phyloP scores from a whole-genome alignment of 2,888 invertebrate genomes.

The Eumacrocentrus americanus region DNA sequence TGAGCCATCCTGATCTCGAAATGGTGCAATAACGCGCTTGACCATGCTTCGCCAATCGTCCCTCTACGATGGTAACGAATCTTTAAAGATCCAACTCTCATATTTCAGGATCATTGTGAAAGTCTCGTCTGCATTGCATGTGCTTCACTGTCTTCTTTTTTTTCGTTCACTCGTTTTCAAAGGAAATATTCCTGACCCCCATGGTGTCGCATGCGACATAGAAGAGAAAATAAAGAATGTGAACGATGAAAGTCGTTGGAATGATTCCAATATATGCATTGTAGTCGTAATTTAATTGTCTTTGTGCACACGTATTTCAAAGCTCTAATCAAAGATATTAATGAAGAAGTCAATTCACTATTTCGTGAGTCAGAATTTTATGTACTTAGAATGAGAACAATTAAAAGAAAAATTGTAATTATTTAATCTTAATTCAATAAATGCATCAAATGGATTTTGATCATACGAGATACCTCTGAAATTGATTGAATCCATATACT shows the following conservation, averaged over 20 bases:
- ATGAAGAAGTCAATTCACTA: too few species aligned
- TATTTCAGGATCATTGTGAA: conserved; percentile 17
- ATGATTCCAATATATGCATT: conserved; percentile 38
- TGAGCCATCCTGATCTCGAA: not conserved
- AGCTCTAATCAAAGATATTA: too few species aligned
- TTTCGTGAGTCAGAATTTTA: too few species aligned
- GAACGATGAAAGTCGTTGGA: conserved; percentile 50
- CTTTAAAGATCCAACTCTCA: not conserved
- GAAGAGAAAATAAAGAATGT: conserved; percentile 42
- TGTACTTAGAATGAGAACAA: too few species aligned
- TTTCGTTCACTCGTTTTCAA: conserved; percentile 7
- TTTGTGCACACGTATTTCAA: conserved; percentile 20
- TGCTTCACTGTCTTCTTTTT: not conserved
- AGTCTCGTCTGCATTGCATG: conserved; percentile 1
- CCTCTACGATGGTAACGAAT: too few species aligned
- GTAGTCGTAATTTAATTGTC: conserved; percentile 30
- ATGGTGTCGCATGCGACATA: conserved; percentile 20
- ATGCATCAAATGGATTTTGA: not conserved
- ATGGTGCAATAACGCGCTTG: not conserved
- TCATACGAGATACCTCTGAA: too few species aligned
- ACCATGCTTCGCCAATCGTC: too few species aligned
- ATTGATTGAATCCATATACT: too few species aligned
- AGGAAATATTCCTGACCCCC: conserved; percentile 9
- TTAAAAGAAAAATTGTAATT: too few species aligned
- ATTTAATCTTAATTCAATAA: too few species aligned